phyloP scores from a whole-genome alignment of 2,113 vertebrate species.

The Microtus richardsoni region DNA sequence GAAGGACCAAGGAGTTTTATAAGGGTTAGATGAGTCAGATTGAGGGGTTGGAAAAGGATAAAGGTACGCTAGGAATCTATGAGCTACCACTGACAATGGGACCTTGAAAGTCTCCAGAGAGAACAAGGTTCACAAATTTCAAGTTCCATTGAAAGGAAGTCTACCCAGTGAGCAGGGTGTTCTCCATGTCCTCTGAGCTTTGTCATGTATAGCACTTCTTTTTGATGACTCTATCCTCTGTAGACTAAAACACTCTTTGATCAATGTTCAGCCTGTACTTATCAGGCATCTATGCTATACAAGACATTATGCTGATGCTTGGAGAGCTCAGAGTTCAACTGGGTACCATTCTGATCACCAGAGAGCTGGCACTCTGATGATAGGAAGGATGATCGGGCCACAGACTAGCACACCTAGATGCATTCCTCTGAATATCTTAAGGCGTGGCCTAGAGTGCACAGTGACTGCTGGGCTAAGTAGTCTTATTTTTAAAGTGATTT shows the following conservation, averaged over 20 bases:
- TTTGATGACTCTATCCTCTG: background rate
- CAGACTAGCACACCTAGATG: rapidly evolving
- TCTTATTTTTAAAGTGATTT: background rate
- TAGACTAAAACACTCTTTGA: background rate
- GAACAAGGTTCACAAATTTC: too few relatives aligned
- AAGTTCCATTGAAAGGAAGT: background rate
- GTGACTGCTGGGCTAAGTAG: background rate
- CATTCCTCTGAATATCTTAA: background rate
- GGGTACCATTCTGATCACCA: background rate
- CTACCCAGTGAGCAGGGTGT: background rate
- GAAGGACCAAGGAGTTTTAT: background rate
- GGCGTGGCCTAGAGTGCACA: background rate
- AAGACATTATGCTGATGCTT: background rate
- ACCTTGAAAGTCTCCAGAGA: background rate
- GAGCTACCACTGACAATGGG: background rate
- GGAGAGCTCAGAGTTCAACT: background rate
- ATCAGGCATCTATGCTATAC: background rate
- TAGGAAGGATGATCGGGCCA: background rate
- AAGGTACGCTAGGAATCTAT: background rate
- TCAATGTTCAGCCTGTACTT: background rate
- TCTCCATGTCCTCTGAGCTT: background rate
- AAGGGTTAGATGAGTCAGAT: background rate
- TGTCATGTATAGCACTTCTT: background rate
- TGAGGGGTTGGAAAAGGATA: background rate
- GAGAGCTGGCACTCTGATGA: rapidly evolving